These are phyloP conservation scores for Hephaestus fuliginosus DNA, from an alignment of 2,797 vertebrate species.

Conservation along the genomic window DNA sequence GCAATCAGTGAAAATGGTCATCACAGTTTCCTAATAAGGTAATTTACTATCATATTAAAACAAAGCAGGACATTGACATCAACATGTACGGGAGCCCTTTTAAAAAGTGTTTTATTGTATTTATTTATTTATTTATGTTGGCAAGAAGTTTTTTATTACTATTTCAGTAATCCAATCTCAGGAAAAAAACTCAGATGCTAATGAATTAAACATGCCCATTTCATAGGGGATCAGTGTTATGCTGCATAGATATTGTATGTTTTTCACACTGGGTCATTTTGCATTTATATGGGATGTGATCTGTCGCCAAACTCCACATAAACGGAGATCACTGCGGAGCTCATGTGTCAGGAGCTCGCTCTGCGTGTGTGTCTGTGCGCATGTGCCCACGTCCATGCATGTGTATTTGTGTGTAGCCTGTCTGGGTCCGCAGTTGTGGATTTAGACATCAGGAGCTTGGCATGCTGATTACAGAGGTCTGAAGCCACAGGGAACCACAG, in stretches of 20 bases:
- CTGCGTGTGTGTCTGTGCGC: slow-evolving; percentile 34
- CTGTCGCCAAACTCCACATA: slow-evolving; percentile 59
- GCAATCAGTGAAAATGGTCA: too few relatives aligned
- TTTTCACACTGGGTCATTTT: slow-evolving; percentile 51
- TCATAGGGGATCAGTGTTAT: slow-evolving; percentile 22
- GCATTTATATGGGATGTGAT: slow-evolving; percentile 50
- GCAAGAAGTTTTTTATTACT: neutral
- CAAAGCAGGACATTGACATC: neutral
- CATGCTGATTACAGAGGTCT: slow-evolving; percentile 82
- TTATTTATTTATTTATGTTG: neutral
- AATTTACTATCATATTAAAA: too few relatives aligned
- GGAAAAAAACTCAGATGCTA: slow-evolving; percentile 20
- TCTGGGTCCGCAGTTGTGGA: slow-evolving; percentile 74
- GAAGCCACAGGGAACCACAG: slow-evolving; percentile 78
- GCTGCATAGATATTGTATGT: slow-evolving; percentile 26
- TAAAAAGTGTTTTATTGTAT: neutral
- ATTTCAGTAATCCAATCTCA: neutral
- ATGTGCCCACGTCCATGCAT: slow-evolving; percentile 17
- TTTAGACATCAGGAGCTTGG: slow-evolving; percentile 84
- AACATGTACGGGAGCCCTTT: neutral
- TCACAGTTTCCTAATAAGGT: too few relatives aligned
- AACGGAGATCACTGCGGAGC: slow-evolving; percentile 55
- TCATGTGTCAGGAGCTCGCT: slow-evolving; percentile 53
- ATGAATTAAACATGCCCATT: slow-evolving; percentile 28
- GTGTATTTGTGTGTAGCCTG: slow-evolving; percentile 44